Evolutionary conservation across 2,797 vertebrate species (phyloP), one percentile per base, ranked within the genome.

Genomic region (Merluccius polli): DNA sequence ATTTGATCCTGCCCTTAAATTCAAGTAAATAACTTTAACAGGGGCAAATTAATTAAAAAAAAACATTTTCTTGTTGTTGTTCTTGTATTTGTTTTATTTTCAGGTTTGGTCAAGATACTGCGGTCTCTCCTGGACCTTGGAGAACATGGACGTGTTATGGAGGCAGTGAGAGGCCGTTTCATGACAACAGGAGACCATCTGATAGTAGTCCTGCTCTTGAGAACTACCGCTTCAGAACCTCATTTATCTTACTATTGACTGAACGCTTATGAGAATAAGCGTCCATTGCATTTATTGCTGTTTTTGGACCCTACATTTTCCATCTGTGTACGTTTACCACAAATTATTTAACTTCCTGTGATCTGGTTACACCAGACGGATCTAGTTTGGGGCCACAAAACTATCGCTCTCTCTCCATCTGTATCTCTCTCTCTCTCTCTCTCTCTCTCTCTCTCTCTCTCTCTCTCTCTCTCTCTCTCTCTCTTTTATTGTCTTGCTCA

Each of bases 281-380:
- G 3, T 3, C 3, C 3, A 35, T 35, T 35, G 59, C 2, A 27
- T 65, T 24, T 16, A 27, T 65, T 29, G 59, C 10, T 38, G 36
- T 27, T 65, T 65, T 65, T 65, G 59, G 59, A 65, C 59, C 9
- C 10, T 13, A 65, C 12, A 24, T 65, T n/a, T 65, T 24, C 3
- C 84, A 87, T 83, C 83, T 87, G 88, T 73, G 24, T 77, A 69
- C 0, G 41, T 33, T 88, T 79, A 71, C 35, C 0, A 75, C 8
- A 63, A 24, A 78, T 0, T 10, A 6, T 2, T n/a, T 68, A 73
- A 59, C 68, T 85, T 86, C 79, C 84, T 83, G 74, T 16, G 29
- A 70, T 79, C 76, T 73, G 68, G 1, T 16, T 7, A 63, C 75
- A n/a, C n/a, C 78, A 77, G 77, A 73, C 74, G n/a, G 10, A 4